A percentile compares a stretch with the other conserved stretches of the same genome.
These are phyloP conservation scores for Calidris pugnax DNA, from an alignment of 2,113 vertebrate species.

Conservation along the genomic window DNA sequence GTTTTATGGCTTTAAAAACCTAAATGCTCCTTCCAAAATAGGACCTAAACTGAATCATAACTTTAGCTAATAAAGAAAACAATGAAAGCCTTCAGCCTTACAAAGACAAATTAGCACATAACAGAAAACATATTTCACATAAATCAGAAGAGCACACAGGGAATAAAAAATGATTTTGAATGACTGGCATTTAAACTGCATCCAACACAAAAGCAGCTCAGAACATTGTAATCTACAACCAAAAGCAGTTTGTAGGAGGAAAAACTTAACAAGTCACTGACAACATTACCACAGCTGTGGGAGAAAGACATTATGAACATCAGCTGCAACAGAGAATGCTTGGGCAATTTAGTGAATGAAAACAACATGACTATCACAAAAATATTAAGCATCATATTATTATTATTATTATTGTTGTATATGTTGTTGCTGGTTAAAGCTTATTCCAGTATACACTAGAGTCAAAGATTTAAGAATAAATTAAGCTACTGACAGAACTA, in stretches of 20 bases:
- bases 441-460: neutral
- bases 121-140: neutral
- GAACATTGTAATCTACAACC: neutral
- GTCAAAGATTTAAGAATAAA: neutral
- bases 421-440: neutral
- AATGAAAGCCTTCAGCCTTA: neutral
- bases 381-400: neutral
- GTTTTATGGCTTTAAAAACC: slow-evolving; percentile 12
- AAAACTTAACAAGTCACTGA: neutral
- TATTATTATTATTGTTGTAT: neutral
- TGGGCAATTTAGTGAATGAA: neutral
- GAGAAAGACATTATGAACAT: neutral
- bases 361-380: neutral
- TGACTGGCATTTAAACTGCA: slow-evolving; percentile 7
- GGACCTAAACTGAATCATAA: slow-evolving; percentile 12
- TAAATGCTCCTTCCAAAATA: neutral
- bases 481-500: neutral
- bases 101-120: slow-evolving; percentile 15
- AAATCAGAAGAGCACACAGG: neutral
- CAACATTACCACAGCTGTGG: neutral
- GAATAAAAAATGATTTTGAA: slow-evolving; percentile 20
- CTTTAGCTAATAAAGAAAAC: slow-evolving; percentile 11
- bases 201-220: neutral
- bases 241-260: neutral
- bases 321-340: neutral